These are phyloP conservation scores for Hippoglossus hippoglossus DNA, from an alignment of 2,797 vertebrate genomes.

Conservation along the genomic window DNA sequence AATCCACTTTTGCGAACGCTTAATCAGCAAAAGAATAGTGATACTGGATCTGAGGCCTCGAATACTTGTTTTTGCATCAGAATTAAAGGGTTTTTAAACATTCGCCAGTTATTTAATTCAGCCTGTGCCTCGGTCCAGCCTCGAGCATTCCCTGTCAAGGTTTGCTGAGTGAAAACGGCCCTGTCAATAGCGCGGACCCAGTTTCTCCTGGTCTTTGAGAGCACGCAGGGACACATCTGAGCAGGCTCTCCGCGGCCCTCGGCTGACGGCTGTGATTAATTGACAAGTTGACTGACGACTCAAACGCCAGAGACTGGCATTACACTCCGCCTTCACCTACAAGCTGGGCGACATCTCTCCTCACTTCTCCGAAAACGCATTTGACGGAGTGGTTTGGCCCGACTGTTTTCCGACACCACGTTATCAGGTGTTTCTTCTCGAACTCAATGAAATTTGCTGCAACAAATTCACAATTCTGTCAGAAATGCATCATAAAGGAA, in stretches of 20 bases:
- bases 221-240: constrained; percentile 36
- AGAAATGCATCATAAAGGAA: constrained; percentile 9
- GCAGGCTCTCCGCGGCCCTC: constrained; percentile 24
- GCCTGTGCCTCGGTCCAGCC: constrained; percentile 1
- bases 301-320: constrained; percentile 56
- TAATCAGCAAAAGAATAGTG: constrained; percentile 14
- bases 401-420: constrained; percentile 27
- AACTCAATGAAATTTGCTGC: constrained; percentile 26
- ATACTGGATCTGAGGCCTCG: constrained; percentile 17
- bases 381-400: constrained; percentile 16
- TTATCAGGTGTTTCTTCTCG: constrained; percentile 33
- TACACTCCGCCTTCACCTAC: constrained; percentile 40
- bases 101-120: constrained; percentile 36
- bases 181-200: constrained; percentile 19
- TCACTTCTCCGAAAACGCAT: constrained; percentile 33
- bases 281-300: constrained; percentile 69
- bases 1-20: background rate
- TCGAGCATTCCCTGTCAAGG: constrained; percentile 24
- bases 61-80: constrained; percentile 7
- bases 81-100: constrained; percentile 31
- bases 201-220: constrained; percentile 25
- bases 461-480: constrained; percentile 45
- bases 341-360: constrained; percentile 39
- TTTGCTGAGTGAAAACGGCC: constrained; percentile 10
- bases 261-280: constrained; percentile 55